Percentiles rank a stretch among this genome's conserved stretches.
Evolutionary conservation across 2,888 invertebrate genomes (phyloP).

Genomic region (Parthenolecanium corni): DNA sequence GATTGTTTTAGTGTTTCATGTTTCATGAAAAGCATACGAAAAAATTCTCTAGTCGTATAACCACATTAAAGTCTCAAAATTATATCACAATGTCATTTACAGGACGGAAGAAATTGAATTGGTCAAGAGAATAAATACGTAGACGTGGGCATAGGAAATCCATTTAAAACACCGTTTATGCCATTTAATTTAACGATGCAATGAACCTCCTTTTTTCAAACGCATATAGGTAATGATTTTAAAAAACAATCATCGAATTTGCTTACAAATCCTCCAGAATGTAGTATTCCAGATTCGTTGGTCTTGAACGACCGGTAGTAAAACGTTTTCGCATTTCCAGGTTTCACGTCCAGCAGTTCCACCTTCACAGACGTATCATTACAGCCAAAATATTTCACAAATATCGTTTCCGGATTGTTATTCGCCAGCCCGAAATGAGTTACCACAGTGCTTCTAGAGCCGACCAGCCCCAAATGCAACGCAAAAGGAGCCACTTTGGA

Average conservation of each 20-base stretch:
- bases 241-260: background rate
- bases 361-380: constrained; percentile 45
- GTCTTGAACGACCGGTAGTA: constrained; percentile 26
- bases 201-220: too few species aligned
- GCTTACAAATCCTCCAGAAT: constrained; percentile 21
- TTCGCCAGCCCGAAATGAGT: constrained; percentile 61
- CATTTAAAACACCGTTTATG: too few species aligned
- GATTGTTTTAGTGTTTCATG: too few species aligned
- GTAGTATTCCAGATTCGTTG: constrained; percentile 9
- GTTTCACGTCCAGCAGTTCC: constrained; percentile 51
- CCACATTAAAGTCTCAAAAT: too few species aligned
- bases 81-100: too few species aligned
- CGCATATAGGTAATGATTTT: too few species aligned
- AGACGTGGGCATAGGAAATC: too few species aligned
- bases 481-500: constrained; percentile 19
- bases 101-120: too few species aligned
- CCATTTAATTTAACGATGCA: too few species aligned
- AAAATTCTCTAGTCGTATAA: too few species aligned
- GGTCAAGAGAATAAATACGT: too few species aligned
- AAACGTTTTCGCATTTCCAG: constrained; percentile 40
- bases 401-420: constrained; percentile 60
- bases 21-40: too few species aligned
- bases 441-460: constrained; percentile 52
- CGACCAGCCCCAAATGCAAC: constrained; percentile 51
- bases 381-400: constrained; percentile 48